Evolutionary conservation across 2,888 invertebrate species (phyloP).

Genomic region (Escarpia spicata): DNA sequence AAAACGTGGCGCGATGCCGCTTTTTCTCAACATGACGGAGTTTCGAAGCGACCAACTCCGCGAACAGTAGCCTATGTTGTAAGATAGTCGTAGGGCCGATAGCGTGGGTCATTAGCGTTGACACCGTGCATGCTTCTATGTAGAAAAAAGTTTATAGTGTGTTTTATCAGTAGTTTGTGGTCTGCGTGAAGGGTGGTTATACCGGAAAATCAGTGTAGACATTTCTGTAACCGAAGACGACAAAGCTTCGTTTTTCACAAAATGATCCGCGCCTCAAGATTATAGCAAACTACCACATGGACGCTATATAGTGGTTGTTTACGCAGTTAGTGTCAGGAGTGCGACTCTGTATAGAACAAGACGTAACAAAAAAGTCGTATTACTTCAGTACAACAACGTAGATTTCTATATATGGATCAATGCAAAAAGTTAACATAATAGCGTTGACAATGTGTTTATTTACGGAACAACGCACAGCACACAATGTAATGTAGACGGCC

Average conservation of each 20-base stretch:
- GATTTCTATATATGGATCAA: not conserved
- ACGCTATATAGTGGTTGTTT: not conserved
- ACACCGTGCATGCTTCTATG: not conserved
- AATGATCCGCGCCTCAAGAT: not conserved
- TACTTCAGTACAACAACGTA: not conserved
- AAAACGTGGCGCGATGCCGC: not conserved
- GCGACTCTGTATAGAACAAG: too few species aligned
- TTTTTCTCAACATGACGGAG: not conserved
- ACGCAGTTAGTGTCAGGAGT: not conserved
- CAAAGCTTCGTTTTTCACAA: not conserved
- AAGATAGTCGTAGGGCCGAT: not conserved
- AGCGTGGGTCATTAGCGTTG: not conserved
- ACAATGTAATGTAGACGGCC: not conserved
- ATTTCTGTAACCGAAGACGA: not conserved
- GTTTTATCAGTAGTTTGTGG: not conserved
- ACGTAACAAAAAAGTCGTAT: not conserved
- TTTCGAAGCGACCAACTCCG: not conserved
- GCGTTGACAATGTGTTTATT: constrained; percentile 16
- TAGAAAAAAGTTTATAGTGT: not conserved
- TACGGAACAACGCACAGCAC: not conserved
- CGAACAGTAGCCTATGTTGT: not conserved
- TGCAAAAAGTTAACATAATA: not conserved
- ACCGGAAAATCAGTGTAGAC: not conserved
- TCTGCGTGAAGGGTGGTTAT: not conserved
- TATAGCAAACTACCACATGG: not conserved